A percentile compares a stretch with the other conserved stretches of the same genome.
These are phyloP conservation scores for Sinocyclocheilus rhinocerous DNA, from an alignment of 2,113 vertebrate genomes.

Conservation along the genomic window DNA sequence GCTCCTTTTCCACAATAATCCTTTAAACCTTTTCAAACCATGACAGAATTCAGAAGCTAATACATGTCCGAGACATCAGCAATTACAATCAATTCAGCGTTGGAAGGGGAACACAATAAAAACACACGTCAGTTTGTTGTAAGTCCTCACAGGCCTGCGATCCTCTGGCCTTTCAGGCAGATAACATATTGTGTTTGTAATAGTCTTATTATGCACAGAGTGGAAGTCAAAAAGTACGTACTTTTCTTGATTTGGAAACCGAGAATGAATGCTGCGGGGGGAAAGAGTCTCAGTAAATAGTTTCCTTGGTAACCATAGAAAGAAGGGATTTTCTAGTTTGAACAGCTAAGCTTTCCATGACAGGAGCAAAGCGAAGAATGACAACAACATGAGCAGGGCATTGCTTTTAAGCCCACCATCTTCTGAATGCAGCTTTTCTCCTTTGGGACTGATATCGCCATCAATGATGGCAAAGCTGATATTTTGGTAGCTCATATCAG, in stretches of 20 bases:
- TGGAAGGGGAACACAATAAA: conserved; percentile 4
- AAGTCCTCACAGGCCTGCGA: background rate
- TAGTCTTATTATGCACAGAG: conserved; percentile 3
- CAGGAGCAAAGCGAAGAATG: conserved; percentile 44
- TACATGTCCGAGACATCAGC: background rate
- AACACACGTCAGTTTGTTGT: background rate
- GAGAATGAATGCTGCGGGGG: conserved; percentile 34
- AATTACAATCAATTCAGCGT: conserved; percentile 36
- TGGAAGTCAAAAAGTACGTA: background rate
- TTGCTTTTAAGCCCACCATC: conserved; percentile 18
- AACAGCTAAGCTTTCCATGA: conserved; percentile 53
- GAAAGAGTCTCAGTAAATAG: conserved; percentile 54
- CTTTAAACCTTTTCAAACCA: conserved; percentile 30
- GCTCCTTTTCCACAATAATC: conserved; percentile 3
- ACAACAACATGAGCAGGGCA: conserved; percentile 28
- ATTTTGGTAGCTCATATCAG: background rate
- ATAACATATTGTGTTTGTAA: conserved; percentile 14
- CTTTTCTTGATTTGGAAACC: conserved; percentile 13
- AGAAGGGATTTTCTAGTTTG: conserved; percentile 57
- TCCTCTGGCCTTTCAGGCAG: background rate
- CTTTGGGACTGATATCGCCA: background rate
- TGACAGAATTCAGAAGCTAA: conserved; percentile 28
- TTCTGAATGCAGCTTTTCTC: background rate
- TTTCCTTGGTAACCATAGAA: conserved; percentile 62
- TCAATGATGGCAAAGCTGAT: background rate